Evolutionary conservation across 2,113 vertebrate species (phyloP).

Genomic region (Cyanoramphus novaezelandiae): DNA sequence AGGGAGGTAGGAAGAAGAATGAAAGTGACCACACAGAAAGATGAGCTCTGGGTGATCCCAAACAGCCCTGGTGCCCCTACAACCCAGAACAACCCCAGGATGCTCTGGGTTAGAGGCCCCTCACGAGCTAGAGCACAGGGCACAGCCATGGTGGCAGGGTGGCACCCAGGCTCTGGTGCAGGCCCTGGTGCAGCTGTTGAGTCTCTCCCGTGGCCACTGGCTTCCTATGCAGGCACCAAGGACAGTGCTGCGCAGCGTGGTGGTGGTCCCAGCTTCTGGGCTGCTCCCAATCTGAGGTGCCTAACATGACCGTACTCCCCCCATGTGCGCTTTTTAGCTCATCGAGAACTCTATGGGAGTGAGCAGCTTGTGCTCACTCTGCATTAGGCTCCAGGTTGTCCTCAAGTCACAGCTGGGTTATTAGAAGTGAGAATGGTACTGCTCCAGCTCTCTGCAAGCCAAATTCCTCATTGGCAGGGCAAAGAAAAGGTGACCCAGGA

Average conservation of each 20-base stretch:
- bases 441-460: background rate
- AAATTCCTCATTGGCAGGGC: background rate
- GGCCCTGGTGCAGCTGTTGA: rapidly evolving
- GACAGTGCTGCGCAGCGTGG: rapidly evolving
- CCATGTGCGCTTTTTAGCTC: rapidly evolving
- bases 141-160: rapidly evolving
- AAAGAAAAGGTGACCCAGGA: background rate
- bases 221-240: background rate
- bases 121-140: background rate
- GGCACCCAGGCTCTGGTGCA: background rate
- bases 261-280: background rate
- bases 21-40: background rate
- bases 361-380: background rate
- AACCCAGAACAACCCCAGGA: background rate
- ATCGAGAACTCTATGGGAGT: background rate
- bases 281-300: rapidly evolving
- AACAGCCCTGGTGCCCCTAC: background rate
- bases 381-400: background rate
- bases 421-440: background rate
- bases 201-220: too few relatives aligned
- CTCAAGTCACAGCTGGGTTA: background rate
- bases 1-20: background rate
- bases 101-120: too few relatives aligned
- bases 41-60: background rate
- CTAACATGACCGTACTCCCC: background rate